Evolutionary conservation across 2,797 vertebrate genomes (phyloP).

Genomic region (Rachycentron canadum): DNA sequence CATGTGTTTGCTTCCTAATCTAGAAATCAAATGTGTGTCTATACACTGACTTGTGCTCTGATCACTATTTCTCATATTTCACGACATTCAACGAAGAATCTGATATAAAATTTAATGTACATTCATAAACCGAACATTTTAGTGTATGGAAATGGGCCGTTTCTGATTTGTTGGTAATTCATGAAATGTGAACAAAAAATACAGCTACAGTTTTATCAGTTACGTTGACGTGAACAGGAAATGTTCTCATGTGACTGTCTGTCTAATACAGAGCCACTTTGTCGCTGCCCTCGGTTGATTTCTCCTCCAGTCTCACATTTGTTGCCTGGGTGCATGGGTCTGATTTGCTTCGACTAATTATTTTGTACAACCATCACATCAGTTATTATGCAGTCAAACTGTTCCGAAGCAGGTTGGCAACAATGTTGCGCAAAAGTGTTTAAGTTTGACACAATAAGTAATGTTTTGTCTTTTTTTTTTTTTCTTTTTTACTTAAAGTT

Average conservation of each 20-base stretch:
- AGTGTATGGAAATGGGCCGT: not conserved
- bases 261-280: constrained; percentile 47
- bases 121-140: not conserved
- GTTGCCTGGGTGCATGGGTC: constrained; percentile 3
- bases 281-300: not conserved
- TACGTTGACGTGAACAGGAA: constrained; percentile 1
- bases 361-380: not conserved
- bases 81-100: not conserved
- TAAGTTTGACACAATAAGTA: not conserved
- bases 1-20: constrained; percentile 35
- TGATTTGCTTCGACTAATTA: not conserved
- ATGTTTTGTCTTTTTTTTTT: constrained; percentile 10
- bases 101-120: not conserved
- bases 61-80: constrained; percentile 18
- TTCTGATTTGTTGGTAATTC: not conserved
- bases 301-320: constrained; percentile 14
- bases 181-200: constrained; percentile 7
- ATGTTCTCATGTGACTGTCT: constrained; percentile 36
- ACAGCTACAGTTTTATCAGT: not conserved
- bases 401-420: not conserved
- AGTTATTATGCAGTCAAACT: constrained; percentile 15
- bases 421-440: not conserved
- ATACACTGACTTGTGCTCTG: constrained; percentile 7
- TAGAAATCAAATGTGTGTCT: constrained; percentile 7
- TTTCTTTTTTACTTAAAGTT: constrained; percentile 32